Conservation (phyloP, 1,140 invertebrate species). For the Tetramorium alpestre region DNA sequence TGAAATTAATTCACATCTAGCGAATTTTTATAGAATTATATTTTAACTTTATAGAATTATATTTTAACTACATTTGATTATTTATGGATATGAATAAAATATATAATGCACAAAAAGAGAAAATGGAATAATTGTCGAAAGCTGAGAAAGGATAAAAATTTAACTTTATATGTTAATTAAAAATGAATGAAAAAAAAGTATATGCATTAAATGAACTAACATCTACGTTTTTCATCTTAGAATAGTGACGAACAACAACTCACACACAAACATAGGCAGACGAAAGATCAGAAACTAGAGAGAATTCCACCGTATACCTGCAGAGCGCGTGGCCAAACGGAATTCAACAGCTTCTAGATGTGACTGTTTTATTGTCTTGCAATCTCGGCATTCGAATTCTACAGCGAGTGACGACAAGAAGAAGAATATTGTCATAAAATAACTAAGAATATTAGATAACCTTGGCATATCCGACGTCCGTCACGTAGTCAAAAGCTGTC, state of each 20-base stretch:
- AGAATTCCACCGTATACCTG: neutral
- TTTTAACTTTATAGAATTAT: neutral
- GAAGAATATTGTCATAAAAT: neutral
- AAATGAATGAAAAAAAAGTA: neutral
- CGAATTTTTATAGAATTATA: neutral
- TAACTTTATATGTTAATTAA: neutral
- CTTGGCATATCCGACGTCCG: neutral
- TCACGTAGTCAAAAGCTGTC: neutral
- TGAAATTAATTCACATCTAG: neutral
- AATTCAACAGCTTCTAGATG: neutral
- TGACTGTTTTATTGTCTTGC: neutral
- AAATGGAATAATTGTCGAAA: neutral
- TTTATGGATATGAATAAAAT: neutral
- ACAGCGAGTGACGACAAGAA: neutral
- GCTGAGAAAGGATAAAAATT: neutral
- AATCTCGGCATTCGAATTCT: neutral
- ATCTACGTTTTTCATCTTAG: neutral
- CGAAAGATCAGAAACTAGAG: neutral
- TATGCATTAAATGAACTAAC: neutral
- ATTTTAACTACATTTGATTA: neutral
- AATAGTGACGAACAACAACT: neutral
- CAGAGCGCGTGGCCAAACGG: neutral
- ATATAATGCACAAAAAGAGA: neutral
- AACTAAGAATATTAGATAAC: neutral
- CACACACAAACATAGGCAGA: neutral